Base-by-base conservation (phyloP, 2,113 vertebrate genomes). In the Scolopax mira region DNA sequence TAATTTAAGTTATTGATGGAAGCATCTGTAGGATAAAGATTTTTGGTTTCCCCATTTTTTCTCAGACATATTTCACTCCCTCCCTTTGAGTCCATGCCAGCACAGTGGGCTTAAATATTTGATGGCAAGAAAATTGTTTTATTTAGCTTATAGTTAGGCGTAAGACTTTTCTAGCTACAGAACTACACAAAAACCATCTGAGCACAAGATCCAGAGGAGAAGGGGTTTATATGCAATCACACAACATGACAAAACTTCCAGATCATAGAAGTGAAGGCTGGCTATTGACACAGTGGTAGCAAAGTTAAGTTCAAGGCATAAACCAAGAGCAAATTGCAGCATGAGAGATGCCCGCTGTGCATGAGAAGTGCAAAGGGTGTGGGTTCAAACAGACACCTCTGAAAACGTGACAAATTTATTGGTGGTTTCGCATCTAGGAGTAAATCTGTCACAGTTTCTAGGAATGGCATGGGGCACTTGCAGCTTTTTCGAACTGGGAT, bases 1-100 rank as follows among this genome's bases (percentile, higher is more conserved):
- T 97, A 96, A 97, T 96, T 97, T 94, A 90, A 94, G 95, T 94
- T 94, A 91, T 85, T 96, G 96, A 97, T 97, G 91, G 89, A 97
- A 97, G 89, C 96, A 94, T 89, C 89, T 92, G 51, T 80, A 94
- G 74, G 62, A 86, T 86, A 94, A 97, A 97, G 89, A 93, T 96
- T 97, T 93, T 96, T 70, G 31, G 78, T 80, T 94, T 92, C 90
- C 81, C 89, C 46, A 7, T 85, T 97, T 97, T 96, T 97, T 85
- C 72, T 85, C 78, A 92, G 95, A 70, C 62, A 71, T 90, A 93
- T 90, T 93, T 89, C 37, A 83, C 85, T 91, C 64, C 35, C 61
- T 88, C 60, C 55, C 55, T 88, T 89, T 77, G 57, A 94, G 69
- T 62, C 73, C 21, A 33, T 71, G 79, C n/a, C 75, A 90, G 94